Conservation (phyloP, 1,140 invertebrate genomes). For the Centruroides vittatus region DNA sequence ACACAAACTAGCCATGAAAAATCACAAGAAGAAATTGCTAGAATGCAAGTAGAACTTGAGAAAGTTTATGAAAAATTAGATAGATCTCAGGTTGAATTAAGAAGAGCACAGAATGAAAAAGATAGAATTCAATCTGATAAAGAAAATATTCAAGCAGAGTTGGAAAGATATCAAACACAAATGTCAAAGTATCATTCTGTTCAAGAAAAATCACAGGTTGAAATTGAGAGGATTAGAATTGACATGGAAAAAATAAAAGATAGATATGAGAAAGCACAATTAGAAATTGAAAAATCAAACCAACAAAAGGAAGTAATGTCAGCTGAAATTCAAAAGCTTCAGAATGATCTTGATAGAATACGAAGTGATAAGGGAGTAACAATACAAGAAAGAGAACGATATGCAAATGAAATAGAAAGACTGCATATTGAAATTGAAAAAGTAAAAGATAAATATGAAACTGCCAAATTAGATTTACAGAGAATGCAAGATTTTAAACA, state of each 20-base stretch:
- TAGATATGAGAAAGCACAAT: slow-evolving; percentile 61
- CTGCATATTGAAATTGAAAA: slow-evolving; percentile 50
- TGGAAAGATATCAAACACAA: slow-evolving; percentile 61
- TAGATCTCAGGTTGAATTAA: slow-evolving; percentile 59
- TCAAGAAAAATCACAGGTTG: slow-evolving; percentile 65
- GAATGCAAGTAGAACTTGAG: slow-evolving; percentile 71
- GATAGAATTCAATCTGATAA: slow-evolving; percentile 52
- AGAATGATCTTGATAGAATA: slow-evolving; percentile 13
- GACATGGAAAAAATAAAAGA: slow-evolving; percentile 73
- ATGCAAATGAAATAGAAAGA: slow-evolving; percentile 26
- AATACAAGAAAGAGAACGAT: slow-evolving; percentile 23
- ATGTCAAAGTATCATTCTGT: slow-evolving; percentile 50
- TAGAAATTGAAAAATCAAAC: slow-evolving; percentile 55
- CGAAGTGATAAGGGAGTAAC: slow-evolving; percentile 13
- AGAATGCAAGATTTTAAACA: slow-evolving; percentile 16
- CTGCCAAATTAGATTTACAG: slow-evolving; percentile 14
- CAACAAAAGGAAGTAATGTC: slow-evolving; percentile 35
- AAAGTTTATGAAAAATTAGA: slow-evolving; percentile 83
- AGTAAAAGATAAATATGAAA: slow-evolving; percentile 32
- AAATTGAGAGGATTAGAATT: slow-evolving; percentile 62
- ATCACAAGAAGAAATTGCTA: slow-evolving; percentile 67
- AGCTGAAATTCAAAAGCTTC: slow-evolving; percentile 9
- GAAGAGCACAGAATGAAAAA: slow-evolving; percentile 60
- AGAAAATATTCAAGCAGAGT: slow-evolving; percentile 57
- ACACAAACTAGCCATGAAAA: slow-evolving; percentile 68